Evolutionary conservation across 2,888 invertebrate species (phyloP).

Genomic region (Hymenopus coronatus): DNA sequence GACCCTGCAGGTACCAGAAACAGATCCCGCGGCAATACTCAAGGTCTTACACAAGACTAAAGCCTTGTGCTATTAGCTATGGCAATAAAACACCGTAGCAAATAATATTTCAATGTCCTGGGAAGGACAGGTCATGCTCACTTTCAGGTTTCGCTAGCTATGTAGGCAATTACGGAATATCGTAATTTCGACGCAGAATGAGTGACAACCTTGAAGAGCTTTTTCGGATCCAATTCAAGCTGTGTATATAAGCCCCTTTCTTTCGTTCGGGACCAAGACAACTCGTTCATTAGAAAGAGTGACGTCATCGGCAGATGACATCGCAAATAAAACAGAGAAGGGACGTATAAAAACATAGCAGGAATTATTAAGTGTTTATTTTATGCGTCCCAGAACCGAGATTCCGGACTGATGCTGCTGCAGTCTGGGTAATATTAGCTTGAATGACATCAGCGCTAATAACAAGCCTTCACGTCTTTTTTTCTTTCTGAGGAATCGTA

Average conservation of each 20-base stretch:
- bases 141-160: no score
- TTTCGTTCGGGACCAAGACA: not conserved
- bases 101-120: no score
- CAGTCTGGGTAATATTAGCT: not conserved
- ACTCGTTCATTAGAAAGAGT: not conserved
- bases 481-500: not conserved
- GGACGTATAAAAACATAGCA: not conserved
- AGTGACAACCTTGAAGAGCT: not conserved
- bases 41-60: no score
- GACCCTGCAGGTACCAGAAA: no score
- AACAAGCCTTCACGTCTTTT: not conserved
- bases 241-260: not conserved
- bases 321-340: not conserved
- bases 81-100: no score
- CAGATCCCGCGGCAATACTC: no score
- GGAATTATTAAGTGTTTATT: constrained; percentile 14
- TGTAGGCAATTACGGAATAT: not conserved
- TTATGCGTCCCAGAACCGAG: not conserved
- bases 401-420: not conserved
- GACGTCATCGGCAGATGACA: not conserved
- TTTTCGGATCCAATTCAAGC: not conserved
- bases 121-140: no score
- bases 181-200: not conserved
- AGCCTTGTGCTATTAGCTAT: no score
- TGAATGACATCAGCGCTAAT: not conserved